Evolutionary conservation across 2,113 vertebrate genomes (phyloP), one percentile per base, ranked within the genome.

Genomic region (Petaurus breviceps): DNA sequence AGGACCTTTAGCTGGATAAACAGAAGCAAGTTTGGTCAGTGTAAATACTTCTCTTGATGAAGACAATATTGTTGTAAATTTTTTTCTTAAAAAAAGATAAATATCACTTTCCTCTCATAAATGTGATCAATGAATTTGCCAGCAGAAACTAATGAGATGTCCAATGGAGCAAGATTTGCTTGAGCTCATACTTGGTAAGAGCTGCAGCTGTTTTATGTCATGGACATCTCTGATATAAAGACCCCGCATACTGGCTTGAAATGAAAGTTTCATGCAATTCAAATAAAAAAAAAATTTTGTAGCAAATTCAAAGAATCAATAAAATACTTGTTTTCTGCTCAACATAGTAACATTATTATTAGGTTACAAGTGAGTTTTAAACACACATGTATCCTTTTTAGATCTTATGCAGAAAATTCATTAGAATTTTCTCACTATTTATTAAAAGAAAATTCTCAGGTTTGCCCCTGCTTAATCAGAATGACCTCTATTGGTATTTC

Each of bases 401-500:
- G 68, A 77, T 77, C 37, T 8, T 16, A 43, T n/a, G 50, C 26
- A 43, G 43, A 51, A 92, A 91, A 49, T 55, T 52, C 46, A 92
- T 68, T 89, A 92, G 9, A 91, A 2, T 92, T 97, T 95, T 95
- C 89, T 90, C 90, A 68, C 4, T 51, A 3, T 95, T 57, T 92
- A 92, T 94, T 93, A 49, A 92, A 94, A 94, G 37, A 94, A 95
- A 90, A 94, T 93, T 96, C 77, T 96, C 93, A 54, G 23, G 61
- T 92, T 95, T 97, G 68, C 68, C 61, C 50, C 57, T 93, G 90
- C 24, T 93, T 97, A 95, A 97, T 97, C 91, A 92, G 43, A 53
- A 94, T 97, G 93, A 96, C 95, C 95, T 94, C 96, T 96, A 2
- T 51, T 95, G 90, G 77, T 89, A 93, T 92, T 97, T 96, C 92